Evolutionary conservation across 2,797 vertebrate species (phyloP), one percentile per base, ranked within the genome.

Genomic region (Caiman crocodilus): DNA sequence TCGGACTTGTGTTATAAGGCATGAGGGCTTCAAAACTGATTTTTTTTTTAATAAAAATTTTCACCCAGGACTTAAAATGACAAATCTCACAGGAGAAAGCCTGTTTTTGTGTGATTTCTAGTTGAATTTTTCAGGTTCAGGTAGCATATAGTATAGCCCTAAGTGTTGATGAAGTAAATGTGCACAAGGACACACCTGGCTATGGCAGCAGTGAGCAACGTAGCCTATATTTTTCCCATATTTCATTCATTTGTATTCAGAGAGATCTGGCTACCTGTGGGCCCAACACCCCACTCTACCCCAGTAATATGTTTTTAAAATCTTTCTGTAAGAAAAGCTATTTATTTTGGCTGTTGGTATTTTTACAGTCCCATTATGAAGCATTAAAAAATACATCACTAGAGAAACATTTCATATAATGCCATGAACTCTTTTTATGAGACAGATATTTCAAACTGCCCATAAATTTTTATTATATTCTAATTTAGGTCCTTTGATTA

Each of bases 101-200:
- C 26, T 91, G 21, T 50, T 73, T 56, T 81, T 92, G 59, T 59
- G 87, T 42, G 64, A 26, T 81, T 92, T 89, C 56, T 17, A 80
- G 69, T 18, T 80, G 60, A 55, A 63, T 84, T 94, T 91, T 96
- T 88, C 71, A 88, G 75, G 71, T 87, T 92, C 87, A 76, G 32
- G 69, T 7, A 58, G 67, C 28, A 57, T 32, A 73, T 1, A 59
- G 15, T 23, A 28, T 89, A 84, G 56, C 63, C 85, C 80, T 30
- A 64, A 87, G 55, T 32, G 85, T 83, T 91, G 42, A 21, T 75
- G 71, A 79, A 64, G 25, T 91, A 91, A 87, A 82, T 76, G 56
- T 56, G 23, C 57, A 59, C 7, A 74, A 14, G 35, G 79, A 79
- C 86, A 76, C 58, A 50, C 15, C 23, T 73, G 88, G 60, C 81